Evolutionary conservation across 2,888 invertebrate species (phyloP).

Genomic region (Coleophora deauratella): DNA sequence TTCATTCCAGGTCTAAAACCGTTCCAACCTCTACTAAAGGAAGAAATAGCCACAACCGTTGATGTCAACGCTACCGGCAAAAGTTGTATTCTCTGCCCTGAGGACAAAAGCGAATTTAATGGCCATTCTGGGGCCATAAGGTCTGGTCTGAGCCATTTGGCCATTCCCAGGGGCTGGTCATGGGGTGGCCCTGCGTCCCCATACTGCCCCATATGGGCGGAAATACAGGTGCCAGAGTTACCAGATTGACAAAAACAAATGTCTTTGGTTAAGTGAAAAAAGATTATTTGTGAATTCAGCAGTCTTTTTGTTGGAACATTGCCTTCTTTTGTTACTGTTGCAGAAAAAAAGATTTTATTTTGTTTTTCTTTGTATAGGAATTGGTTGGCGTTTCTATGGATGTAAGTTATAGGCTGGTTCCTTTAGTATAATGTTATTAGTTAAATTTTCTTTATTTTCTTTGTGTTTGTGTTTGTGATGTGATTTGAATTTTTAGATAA

Average conservation of each 20-base stretch:
- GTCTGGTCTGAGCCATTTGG: constrained; percentile 82
- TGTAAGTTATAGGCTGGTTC: not conserved
- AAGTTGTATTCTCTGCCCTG: constrained; percentile 44
- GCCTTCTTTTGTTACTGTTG: constrained; percentile 27
- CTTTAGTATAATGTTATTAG: no score
- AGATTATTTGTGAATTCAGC: constrained; percentile 13
- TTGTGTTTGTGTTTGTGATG: no score
- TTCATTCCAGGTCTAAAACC: constrained; percentile 43
- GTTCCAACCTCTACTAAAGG: constrained; percentile 46
- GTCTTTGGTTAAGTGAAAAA: no score
- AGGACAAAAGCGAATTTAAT: constrained; percentile 51
- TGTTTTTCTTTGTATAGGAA: constrained; percentile 9
- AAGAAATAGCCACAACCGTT: constrained; percentile 44
- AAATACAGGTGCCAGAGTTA: constrained; percentile 64
- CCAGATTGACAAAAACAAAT: constrained; percentile 52
- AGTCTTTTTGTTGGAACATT: constrained; percentile 32
- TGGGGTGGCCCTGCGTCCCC: constrained; percentile 87
- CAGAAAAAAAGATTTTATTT: constrained; percentile 26
- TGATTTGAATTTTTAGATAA: no score
- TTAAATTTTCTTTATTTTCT: no score
- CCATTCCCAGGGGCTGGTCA: constrained; percentile 88
- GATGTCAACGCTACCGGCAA: constrained; percentile 40
- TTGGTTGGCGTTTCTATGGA: not conserved
- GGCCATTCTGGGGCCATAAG: constrained; percentile 77
- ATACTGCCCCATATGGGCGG: constrained; percentile 85